A percentile compares a stretch with the other conserved stretches of the same genome.
These are phyloP conservation scores for Eubasilissa splendida DNA, from an alignment of 2,888 invertebrate genomes.

Conservation along the genomic window DNA sequence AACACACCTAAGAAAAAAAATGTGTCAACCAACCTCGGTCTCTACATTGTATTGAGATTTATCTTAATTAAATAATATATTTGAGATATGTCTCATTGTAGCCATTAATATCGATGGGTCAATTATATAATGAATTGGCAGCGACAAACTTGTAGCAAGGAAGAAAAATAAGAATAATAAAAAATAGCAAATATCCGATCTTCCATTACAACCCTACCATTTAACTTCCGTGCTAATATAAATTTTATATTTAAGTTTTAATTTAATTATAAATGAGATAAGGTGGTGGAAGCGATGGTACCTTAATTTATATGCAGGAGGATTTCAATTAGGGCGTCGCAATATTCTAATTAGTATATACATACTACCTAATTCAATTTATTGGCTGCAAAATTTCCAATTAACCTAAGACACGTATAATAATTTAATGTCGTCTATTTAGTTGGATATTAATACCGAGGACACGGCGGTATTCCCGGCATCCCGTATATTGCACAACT, in stretches of 20 bases:
- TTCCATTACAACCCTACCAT: too few species aligned
- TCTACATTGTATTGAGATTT: too few species aligned
- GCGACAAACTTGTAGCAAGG: too few species aligned
- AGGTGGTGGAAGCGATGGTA: constrained; percentile 25
- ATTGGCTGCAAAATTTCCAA: constrained; percentile 53
- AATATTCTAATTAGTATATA: constrained; percentile 52
- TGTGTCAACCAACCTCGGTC: too few species aligned
- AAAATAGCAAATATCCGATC: too few species aligned
- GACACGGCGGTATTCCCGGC: constrained; percentile 12
- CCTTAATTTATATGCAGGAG: constrained; percentile 28
- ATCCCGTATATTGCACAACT: constrained; percentile 18
- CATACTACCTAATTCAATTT: constrained; percentile 52
- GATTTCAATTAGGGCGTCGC: constrained; percentile 42
- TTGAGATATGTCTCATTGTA: too few species aligned
- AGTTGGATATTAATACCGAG: constrained; percentile 13
- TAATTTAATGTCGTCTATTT: constrained; percentile 29
- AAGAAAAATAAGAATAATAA: too few species aligned
- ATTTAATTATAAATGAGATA: constrained; percentile 35
- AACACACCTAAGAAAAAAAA: too few species aligned
- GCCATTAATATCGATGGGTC: too few species aligned
- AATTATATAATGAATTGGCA: too few species aligned
- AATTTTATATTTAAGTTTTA: constrained; percentile 19
- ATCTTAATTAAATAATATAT: too few species aligned
- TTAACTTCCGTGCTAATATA: too few species aligned
- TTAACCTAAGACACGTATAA: constrained; percentile 43